phyloP scores from a whole-genome alignment of 2,113 vertebrate species.

The Pampusana beccarii region DNA sequence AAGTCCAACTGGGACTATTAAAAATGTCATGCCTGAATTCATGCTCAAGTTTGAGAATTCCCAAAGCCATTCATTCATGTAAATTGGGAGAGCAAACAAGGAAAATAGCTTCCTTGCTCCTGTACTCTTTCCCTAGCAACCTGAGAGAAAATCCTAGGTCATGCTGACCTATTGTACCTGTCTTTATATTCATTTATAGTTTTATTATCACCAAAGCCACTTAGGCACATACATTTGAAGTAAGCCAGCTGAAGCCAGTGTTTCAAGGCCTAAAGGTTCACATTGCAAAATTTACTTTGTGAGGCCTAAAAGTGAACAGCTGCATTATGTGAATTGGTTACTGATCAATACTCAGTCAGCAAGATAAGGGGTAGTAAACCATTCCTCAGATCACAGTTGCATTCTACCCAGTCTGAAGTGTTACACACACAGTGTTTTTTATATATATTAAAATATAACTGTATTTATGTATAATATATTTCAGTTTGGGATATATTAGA shows the following conservation, averaged over 20 bases:
- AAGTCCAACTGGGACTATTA: background rate
- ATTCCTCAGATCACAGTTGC: background rate
- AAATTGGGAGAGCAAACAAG: background rate
- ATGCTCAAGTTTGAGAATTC: background rate
- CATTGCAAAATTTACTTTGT: background rate
- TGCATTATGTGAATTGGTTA: background rate
- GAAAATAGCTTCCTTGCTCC: background rate
- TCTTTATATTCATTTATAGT: background rate
- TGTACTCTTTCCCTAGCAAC: background rate
- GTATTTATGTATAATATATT: background rate
- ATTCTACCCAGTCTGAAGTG: background rate
- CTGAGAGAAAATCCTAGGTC: background rate
- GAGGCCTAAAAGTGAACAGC: background rate
- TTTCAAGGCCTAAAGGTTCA: background rate
- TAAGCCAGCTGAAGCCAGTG: background rate
- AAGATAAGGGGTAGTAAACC: background rate
- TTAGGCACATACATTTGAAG: background rate
- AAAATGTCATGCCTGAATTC: background rate
- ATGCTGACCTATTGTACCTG: background rate
- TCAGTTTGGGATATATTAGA: background rate
- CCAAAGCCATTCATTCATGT: background rate
- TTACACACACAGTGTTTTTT: background rate
- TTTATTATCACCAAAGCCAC: background rate
- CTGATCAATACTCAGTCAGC: background rate
- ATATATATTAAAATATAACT: background rate